Percentiles rank a stretch among this genome's conserved stretches.
phyloP scores from a whole-genome alignment of 2,797 vertebrate genomes.

The Lerista edwardsae region DNA sequence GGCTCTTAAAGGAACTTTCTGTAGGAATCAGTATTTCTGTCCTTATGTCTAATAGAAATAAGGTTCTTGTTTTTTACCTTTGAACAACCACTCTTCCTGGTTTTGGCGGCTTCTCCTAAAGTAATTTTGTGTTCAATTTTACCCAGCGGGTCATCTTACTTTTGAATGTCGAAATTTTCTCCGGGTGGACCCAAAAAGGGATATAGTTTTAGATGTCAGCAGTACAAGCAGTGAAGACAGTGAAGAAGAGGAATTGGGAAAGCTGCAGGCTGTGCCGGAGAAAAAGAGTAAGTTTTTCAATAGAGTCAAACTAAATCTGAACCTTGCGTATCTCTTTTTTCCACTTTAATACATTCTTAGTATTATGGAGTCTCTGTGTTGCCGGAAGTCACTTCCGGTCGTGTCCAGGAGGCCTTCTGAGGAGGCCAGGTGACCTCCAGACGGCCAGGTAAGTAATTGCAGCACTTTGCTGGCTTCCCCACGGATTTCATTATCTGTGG shows the following conservation, averaged over 20 bases:
- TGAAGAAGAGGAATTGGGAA: slow-evolving; percentile 84
- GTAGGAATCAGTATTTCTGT: neutral
- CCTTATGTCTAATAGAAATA: neutral
- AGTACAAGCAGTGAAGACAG: slow-evolving; percentile 97
- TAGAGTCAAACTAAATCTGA: no score
- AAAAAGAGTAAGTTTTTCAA: slow-evolving; percentile 74
- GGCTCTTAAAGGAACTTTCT: no score
- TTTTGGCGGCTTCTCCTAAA: slow-evolving; percentile 14
- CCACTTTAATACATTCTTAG: neutral
- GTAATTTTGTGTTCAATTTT: slow-evolving; percentile 38
- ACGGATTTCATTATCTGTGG: no score
- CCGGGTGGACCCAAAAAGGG: slow-evolving; percentile 94
- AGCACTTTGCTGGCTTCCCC: no score
- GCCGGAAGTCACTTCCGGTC: no score
- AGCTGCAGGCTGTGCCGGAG: slow-evolving; percentile 75
- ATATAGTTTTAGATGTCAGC: slow-evolving; percentile 97
- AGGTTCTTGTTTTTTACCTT: neutral
- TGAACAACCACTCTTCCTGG: neutral
- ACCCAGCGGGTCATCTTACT: slow-evolving; percentile 93
- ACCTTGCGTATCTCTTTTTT: neutral
- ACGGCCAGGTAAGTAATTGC: no score
- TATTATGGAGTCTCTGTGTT: no score
- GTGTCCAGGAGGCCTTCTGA: no score
- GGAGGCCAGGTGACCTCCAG: no score
- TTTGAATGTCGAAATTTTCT: slow-evolving; percentile 98